phyloP scores from a whole-genome alignment of 2,113 vertebrate genomes.

The Zootoca vivipara region DNA sequence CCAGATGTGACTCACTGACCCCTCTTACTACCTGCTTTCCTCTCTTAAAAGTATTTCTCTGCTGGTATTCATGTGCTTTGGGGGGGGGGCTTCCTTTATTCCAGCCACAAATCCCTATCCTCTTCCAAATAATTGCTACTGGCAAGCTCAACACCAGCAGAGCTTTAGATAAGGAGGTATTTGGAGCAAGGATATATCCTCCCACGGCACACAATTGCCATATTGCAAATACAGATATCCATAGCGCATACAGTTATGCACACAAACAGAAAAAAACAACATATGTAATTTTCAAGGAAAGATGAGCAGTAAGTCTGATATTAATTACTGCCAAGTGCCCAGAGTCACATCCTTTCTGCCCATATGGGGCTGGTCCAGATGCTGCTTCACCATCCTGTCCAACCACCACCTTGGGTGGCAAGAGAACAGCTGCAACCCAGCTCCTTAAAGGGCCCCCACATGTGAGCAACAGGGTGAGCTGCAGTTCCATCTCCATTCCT shows the following conservation, averaged over 20 bases:
- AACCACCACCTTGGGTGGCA: not conserved
- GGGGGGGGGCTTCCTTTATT: too few relatives aligned
- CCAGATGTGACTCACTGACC: not conserved
- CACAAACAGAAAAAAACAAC: not conserved
- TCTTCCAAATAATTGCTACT: not conserved
- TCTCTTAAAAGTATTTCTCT: too few relatives aligned
- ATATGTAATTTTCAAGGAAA: not conserved
- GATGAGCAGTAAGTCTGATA: not conserved
- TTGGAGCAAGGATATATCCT: not conserved
- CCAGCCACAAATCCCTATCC: not conserved
- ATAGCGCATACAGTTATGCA: not conserved
- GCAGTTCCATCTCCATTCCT: not conserved
- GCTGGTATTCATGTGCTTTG: not conserved
- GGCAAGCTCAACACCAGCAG: not conserved
- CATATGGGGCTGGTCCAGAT: not conserved
- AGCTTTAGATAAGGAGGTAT: not conserved
- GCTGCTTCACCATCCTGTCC: not conserved
- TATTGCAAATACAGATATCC: not conserved
- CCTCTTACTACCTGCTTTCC: not conserved
- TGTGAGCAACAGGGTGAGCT: not conserved
- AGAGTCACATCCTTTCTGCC: not conserved
- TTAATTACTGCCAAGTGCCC: not conserved
- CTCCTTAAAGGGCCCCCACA: not conserved
- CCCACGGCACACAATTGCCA: too few relatives aligned
- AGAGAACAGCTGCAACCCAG: too few relatives aligned